Evolutionary conservation across 2,113 vertebrate species (phyloP), one percentile per base, ranked within the genome.

Genomic region (Microcebus ravelobensis): DNA sequence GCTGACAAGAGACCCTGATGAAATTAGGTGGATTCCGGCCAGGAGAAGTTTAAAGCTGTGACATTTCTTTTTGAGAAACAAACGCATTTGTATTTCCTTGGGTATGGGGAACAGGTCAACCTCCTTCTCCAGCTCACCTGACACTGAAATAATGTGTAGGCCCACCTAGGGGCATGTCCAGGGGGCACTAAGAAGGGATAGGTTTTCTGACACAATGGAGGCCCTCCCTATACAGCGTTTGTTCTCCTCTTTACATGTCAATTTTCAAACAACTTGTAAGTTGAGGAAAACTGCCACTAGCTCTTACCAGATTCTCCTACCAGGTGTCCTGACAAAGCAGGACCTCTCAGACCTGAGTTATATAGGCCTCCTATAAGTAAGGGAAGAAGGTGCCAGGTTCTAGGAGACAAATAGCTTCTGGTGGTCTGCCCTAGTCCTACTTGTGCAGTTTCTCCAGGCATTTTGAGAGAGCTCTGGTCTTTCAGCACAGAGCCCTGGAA

Each of bases 351-450:
- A 45, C n/a, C 17, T 10, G 4, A 36, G 29, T 34, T 27, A 21
- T 6, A 7, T 23, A 12, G 6, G n/a, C 36, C 3, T 68, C 27
- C 70, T 42, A 42, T 61, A 42, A 36, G 7, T 8, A 15, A 68
- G 17, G 8, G 7, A 0, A 15, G 4, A 2, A 18, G 0, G 12
- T 17, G 10, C 6, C 71, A 42, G 55, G 9, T 7, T 36, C 1
- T 8, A 68, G 20, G n/a, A 39, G 36, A 25, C 20, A 6, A 42
- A 52, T 27, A 20, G 14, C 36, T 68, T 91, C 90, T 67, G 48
- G 29, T n/a, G 2, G 25, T 27, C 45, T 36, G 39, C 34, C 83
- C 89, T 29, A 59, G 3, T 45, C 77, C 39, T 36, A n/a, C 45
- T 12, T 45, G 7, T 34, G 3, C 1, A 29, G 20, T 76, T 84